Evolutionary conservation across 2,797 vertebrate species (phyloP), one percentile per base, ranked within the genome.

Genomic region (Galagoides demidoff): DNA sequence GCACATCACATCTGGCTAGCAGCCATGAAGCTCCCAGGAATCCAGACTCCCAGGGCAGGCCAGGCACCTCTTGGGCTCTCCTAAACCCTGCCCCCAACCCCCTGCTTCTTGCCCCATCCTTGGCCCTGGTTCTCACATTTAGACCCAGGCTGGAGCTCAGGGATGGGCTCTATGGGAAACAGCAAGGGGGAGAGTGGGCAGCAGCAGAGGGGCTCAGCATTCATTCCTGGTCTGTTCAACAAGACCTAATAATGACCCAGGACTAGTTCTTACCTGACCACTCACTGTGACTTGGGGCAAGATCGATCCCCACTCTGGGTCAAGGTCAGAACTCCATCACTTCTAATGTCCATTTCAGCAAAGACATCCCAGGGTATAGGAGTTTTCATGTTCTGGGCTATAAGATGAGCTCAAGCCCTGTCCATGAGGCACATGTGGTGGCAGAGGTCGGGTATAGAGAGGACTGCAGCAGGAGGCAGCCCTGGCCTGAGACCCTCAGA

Each of bases 1-100:
- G 43, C 98, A 97, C 95, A 96, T 96, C 98, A 97, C 95, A 96
- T 96, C 97, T 98, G 98, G 97, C 97, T 95, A 91, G 89, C 64
- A 68, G 95, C 95, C 85, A 43, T 0, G 7, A 22, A n/a, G 68
- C 77, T 88, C 71, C 89, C 57, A 70, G 86, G 89, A 90, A 76
- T n/a, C 61, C 22, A 43, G 78, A 64, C 43, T 78, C 87, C 55
- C 27, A n/a, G 16, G 84, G 37, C 43, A 39, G 74, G 45, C 23
- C 25, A 17, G 63, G 23, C 66, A 81, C 20, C 81, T 7, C 25
- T 1, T 29, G 63, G 63, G 34, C 61, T 63, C 74, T 81, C 45
- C 16, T 14, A 57, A 43, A 13, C 45, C 31, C 85, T 7, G 37
- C 17, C 39, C 13, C 14, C 71, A 7, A 29, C n/a, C 29, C 8